phyloP scores from a whole-genome alignment of 2,888 invertebrate genomes.

The Hermaeophaga mercurialis region DNA sequence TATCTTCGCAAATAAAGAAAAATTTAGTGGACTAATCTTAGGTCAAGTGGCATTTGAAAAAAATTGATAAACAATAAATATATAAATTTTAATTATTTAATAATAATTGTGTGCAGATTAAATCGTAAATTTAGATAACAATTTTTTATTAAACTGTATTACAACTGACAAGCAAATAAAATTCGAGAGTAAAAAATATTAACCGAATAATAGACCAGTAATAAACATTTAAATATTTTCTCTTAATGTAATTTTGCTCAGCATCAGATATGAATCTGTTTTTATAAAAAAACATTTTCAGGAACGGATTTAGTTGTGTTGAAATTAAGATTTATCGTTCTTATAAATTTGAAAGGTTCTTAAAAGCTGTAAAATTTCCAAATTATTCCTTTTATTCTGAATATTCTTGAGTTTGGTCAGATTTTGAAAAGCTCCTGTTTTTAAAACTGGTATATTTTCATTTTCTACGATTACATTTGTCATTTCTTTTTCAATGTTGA shows the following conservation, averaged over 20 bases:
- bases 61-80: too few species aligned
- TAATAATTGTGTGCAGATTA: too few species aligned
- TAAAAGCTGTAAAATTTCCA: constrained; percentile 36
- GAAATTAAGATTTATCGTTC: constrained; percentile 32
- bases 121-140: too few species aligned
- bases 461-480: constrained; percentile 41
- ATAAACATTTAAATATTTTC: constrained; percentile 36
- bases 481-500: constrained; percentile 33
- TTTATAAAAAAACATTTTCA: constrained; percentile 36
- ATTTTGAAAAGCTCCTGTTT: constrained; percentile 37
- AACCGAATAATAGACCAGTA: too few species aligned
- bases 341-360: constrained; percentile 36
- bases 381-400: constrained; percentile 26
- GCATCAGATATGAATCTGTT: constrained; percentile 28
- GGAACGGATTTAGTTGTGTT: constrained; percentile 7
- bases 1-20: too few species aligned
- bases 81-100: too few species aligned
- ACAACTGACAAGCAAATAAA: too few species aligned
- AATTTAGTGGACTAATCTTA: too few species aligned
- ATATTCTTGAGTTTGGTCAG: constrained; percentile 36
- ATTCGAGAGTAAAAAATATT: too few species aligned
- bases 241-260: constrained; percentile 36
- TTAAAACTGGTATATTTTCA: constrained; percentile 36
- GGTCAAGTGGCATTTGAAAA: too few species aligned
- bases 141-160: too few species aligned